Evolutionary conservation across 1,140 invertebrate species (phyloP), one percentile per base, ranked within the genome.

Genomic region (Nylanderia fulva): DNA sequence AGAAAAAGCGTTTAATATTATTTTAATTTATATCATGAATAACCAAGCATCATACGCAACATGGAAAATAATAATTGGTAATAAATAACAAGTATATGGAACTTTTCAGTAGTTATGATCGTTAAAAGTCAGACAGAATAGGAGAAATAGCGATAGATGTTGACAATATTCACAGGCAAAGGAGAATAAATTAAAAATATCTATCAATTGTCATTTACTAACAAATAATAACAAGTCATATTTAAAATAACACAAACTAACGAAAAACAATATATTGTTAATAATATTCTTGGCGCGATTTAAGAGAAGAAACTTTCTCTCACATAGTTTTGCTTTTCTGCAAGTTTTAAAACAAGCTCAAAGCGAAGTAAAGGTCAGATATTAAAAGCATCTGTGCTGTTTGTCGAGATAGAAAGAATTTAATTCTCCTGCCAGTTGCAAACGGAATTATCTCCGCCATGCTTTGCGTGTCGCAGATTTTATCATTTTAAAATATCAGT

Each of bases 341-440:
- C n/a, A 24, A 71, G 9, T n/a, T 5, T 82, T 15, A 42, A 64
- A 68, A 48, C 18, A 71, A 56, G 27, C 66, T 42, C 13, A 8
- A 24, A 79, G 48, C 76, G 4, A 24, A 54, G 63, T 68, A 54
- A 58, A 82, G 52, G 77, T 71, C 77, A 45, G 27, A 42, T 71
- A 82, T 82, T 71, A 71, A 82, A 72, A 82, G 66, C 77, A 45
- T 56, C 21, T n/a, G 36, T 56, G 33, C 33, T 58, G 45, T 71
- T n/a, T 58, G 36, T 58, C 33, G 36, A 6, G 45, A 71, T 29
- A n/a, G 66, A 71, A 71, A 80, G 36, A 58, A 82, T 82, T 58
- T 58, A 58, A 82, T 82, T 58, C 27, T 21, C 36, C 29, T 39
- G 52, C 6, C 36, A 42, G 45, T 68, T 68, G 52, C 48, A 33